Conservation (phyloP, 2,797 vertebrate genomes). For the Myotis findleyi region DNA sequence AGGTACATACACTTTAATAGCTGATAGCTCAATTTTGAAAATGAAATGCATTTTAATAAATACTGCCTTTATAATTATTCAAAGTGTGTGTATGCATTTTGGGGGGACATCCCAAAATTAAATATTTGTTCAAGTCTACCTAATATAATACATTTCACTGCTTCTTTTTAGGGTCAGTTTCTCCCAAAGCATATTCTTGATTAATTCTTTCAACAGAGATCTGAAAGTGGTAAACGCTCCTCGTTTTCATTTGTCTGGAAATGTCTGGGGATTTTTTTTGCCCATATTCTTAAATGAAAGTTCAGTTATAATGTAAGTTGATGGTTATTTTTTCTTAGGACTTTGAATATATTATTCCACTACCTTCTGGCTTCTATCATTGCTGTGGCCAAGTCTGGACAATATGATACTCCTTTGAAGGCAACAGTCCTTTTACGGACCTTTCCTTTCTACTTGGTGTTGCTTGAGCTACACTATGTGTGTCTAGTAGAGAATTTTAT, state of each 20-base stretch:
- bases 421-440: not conserved
- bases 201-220: conserved; percentile 13
- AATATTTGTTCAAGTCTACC: not conserved
- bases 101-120: not conserved
- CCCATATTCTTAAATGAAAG: not conserved
- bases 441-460: not conserved
- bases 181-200: not conserved
- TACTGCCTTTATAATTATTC: too few species aligned
- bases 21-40: too few species aligned
- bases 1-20: too few species aligned
- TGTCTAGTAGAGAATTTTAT: not conserved
- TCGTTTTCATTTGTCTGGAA: not conserved
- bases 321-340: not conserved
- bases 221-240: not conserved
- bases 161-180: not conserved
- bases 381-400: not conserved
- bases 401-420: not conserved
- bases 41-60: too few species aligned
- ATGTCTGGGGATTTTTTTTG: not conserved
- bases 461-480: not conserved
- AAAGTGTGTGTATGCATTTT: too few species aligned
- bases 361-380: not conserved
- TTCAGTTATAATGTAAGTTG: not conserved
- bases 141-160: not conserved
- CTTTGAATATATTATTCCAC: not conserved